Evolutionary conservation across 2,797 vertebrate species (phyloP), one percentile per base, ranked within the genome.

Genomic region (Ctenopoma multispine): DNA sequence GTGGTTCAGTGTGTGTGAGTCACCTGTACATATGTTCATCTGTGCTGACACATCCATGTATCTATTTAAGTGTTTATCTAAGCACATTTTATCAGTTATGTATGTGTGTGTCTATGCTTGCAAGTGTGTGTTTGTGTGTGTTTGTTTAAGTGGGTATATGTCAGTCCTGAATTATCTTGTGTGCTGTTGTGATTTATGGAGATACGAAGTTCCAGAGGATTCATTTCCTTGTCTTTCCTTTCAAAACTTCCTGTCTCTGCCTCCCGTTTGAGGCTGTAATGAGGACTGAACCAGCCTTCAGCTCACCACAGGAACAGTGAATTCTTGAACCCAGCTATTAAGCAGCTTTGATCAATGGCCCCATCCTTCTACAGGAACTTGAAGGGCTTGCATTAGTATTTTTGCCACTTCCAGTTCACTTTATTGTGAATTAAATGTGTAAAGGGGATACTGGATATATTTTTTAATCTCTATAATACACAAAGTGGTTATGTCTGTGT

Each of bases 271-370:
- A 84, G 71, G 64, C 69, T 70, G 41, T 78, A 83, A 85, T 79
- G 54, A 87, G 80, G 67, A 66, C 63, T 47, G 66, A 82, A 64
- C 24, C 60, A 70, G 82, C 62, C 73, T 43, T 63, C 40, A 56
- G 60, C 57, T 72, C 70, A n/a, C 59, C 60, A 74, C 46, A 56
- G 57, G 46, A 70, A 73, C 77, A 65, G 61, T 29, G n/a, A 21
- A 63, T 17, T 46, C 71, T 73, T 77, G 60, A 83, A 87, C 70
- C 64, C 77, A 59, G 57, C 68, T 82, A 83, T 90, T 85, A 87
- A 71, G 72, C 48, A 20, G 67, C 79, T 81, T 79, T 71, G 54
- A 87, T 89, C 69, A 76, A 56, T 79, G 58, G 40, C 14, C 29
- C n/a, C 11, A 5, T 44, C 41, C 43, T 67, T 68, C 9, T 24